phyloP scores from a whole-genome alignment of 2,113 vertebrate species.

The Dromaius novaehollandiae region DNA sequence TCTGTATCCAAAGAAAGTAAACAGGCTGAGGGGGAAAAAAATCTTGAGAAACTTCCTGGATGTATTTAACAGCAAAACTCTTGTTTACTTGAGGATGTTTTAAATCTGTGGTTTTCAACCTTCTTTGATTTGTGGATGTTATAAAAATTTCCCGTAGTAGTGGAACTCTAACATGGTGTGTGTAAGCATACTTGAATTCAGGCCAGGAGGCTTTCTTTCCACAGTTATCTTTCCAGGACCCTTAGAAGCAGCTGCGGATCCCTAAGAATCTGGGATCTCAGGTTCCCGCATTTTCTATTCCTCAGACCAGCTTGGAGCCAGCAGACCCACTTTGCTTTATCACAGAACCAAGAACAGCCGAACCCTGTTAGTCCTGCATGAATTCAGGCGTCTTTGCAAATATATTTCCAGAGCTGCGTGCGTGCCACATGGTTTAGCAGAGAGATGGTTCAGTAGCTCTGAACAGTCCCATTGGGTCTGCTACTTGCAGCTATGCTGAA shows the following conservation, averaged over 20 bases:
- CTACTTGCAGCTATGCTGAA: background rate
- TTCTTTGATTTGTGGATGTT: slow-evolving; percentile 16
- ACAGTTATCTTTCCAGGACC: background rate
- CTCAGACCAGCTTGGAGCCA: background rate
- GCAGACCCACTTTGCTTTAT: too few relatives aligned
- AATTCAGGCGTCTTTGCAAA: background rate
- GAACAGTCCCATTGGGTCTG: background rate
- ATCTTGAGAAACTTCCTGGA: background rate
- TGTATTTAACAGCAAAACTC: slow-evolving; percentile 8
- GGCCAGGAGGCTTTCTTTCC: background rate
- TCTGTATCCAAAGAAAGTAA: background rate
- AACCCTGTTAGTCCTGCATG: background rate
- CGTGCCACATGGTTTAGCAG: background rate
- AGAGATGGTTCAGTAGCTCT: background rate
- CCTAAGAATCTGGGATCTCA: background rate
- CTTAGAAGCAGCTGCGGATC: slow-evolving; percentile 8
- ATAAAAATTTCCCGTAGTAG: slow-evolving; percentile 30
- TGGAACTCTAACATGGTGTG: slow-evolving; percentile 5
- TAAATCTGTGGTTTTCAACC: slow-evolving; percentile 45
- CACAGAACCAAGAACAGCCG: background rate
- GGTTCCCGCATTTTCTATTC: background rate
- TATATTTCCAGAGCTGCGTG: background rate
- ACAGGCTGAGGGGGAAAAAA: background rate
- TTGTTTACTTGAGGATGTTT: slow-evolving; percentile 49
- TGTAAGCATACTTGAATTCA: background rate